Base-by-base conservation (phyloP, 2,113 vertebrate genomes). In the Amphiprion percula region DNA sequence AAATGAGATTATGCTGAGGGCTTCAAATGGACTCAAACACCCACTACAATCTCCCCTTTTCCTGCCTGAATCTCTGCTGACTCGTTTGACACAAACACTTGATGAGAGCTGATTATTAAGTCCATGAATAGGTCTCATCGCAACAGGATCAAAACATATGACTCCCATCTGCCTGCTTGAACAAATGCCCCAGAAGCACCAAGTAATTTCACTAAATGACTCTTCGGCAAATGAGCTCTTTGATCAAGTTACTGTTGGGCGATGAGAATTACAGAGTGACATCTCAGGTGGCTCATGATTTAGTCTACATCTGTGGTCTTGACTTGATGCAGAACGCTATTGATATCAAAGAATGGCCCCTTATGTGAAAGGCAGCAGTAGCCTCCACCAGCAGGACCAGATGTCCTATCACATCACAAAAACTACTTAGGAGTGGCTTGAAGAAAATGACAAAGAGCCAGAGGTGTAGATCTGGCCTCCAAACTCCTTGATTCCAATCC, bases 101-200 rank as follows among this genome's bases (percentile, higher is more conserved):
- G 83, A 86, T 90, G 85, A 88, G 58, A 74, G 88, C 85, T 82
- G 83, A 90, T 90, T 90, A 90, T 86, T 82, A 79, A 68, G 68
- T 84, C 72, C 72, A 79, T 77, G 65, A 87, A 86, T 74, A 79
- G 74, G 83, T 76, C 71, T 82, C 86, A 79, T 82, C 19, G 14
- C 88, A 86, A 56, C 77, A 79, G 74, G 68, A 86, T 88, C 80
- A 82, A 79, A 88, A 84, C 74, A 83, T 68, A 79, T 71, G 85
- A 79, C 68, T 86, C 75, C 85, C 71, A 46, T 86, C 78, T 77
- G 78, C 65, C 82, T 77, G 65, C 77, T 82, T 68, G 59, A 84
- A 69, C 75, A 74, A 74, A 82, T 56, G 68, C 61, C 72, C 72
- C 75, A 88, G 56, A 82, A 80, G 86, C 80, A 86, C 74, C 59